These are phyloP conservation scores for Hypotaenidia okinawae DNA, from an alignment of 2,797 vertebrate genomes.

Conservation along the genomic window DNA sequence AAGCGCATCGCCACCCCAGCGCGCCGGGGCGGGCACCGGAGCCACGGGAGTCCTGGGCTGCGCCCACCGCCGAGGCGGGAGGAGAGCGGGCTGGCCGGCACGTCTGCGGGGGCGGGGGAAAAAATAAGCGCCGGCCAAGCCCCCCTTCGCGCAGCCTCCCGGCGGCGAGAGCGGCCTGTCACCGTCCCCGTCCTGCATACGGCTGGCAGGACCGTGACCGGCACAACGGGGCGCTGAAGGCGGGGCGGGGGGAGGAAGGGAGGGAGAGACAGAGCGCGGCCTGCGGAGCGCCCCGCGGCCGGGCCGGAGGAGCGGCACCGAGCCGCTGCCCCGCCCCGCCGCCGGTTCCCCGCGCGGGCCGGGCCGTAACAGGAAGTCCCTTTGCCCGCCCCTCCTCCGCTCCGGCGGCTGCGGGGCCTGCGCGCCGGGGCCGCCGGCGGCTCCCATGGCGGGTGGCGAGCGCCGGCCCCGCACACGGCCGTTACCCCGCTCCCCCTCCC, in stretches of 20 bases:
- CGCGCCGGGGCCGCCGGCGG: not conserved
- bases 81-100: not conserved
- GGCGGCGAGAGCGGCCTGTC: not conserved
- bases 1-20: not conserved
- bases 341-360: not conserved
- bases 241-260: too few species aligned
- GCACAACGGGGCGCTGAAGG: not conserved
- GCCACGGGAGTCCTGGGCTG: not conserved
- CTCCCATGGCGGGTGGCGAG: not conserved
- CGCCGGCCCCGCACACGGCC: not conserved
- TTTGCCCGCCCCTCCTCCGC: not conserved
- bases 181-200: not conserved
- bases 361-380: not conserved
- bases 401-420: slow-evolving; percentile 11
- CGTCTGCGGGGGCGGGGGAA: not conserved
- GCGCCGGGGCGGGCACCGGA: not conserved
- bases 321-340: not conserved
- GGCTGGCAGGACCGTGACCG: not conserved
- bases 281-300: not conserved
- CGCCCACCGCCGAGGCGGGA: not conserved
- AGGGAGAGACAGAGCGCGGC: not conserved
- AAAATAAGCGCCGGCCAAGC: not conserved
- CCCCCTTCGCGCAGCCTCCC: not conserved
- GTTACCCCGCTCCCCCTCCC: not conserved
- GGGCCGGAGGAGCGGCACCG: not conserved